Evolutionary conservation across 2,113 vertebrate species (phyloP).

Genomic region (Orcinus orca): DNA sequence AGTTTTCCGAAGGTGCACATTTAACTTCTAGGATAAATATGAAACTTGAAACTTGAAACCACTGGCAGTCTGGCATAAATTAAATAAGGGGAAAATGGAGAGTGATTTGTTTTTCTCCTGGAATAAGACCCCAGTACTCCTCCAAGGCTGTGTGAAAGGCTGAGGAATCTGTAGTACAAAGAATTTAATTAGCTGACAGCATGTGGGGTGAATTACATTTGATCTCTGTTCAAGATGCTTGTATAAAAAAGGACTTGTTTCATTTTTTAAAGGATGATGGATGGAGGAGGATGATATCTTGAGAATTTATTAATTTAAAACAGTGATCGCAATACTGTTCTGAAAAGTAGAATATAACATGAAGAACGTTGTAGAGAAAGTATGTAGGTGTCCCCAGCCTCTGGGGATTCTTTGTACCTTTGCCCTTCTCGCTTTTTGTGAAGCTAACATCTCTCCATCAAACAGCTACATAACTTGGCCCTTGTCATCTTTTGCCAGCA

Average conservation of each 20-base stretch:
- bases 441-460: neutral
- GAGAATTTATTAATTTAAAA: conserved; percentile 42
- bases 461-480: neutral
- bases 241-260: conserved; percentile 48
- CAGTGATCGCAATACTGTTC: conserved; percentile 43
- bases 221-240: conserved; percentile 55
- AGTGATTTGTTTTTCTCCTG: conserved; percentile 54
- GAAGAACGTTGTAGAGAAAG: neutral
- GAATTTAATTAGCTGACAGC: conserved; percentile 68
- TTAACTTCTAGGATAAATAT: conserved; percentile 52
- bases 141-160: conserved; percentile 13
- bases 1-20: conserved; percentile 7
- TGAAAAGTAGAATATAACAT: neutral
- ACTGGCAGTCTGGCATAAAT: conserved; percentile 21
- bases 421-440: neutral
- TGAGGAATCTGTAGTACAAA: conserved; percentile 40
- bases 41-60: conserved; percentile 38
- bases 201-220: conserved; percentile 39
- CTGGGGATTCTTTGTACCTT: neutral
- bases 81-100: conserved; percentile 45
- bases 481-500: neutral
- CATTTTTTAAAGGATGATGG: neutral
- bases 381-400: neutral
- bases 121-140: conserved; percentile 17
- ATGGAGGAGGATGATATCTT: conserved; percentile 3